Conservation (phyloP, 2,113 vertebrate species). For the Symphodus melops region DNA sequence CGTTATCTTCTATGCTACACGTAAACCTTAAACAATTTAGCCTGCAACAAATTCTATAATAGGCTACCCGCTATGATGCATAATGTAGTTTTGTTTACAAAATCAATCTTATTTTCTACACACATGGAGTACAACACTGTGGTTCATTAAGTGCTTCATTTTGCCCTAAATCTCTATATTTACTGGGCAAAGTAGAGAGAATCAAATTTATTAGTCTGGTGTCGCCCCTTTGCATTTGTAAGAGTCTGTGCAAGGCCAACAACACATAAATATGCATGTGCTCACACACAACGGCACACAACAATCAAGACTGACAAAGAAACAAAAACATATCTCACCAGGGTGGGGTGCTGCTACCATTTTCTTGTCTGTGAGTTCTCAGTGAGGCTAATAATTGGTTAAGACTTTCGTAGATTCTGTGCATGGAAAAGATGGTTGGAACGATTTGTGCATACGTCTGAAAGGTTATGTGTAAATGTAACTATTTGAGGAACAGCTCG, state of each 20-base stretch:
- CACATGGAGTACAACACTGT: slow-evolving; percentile 3
- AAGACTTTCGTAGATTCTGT: slow-evolving; percentile 23
- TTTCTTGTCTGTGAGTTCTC: slow-evolving; percentile 33
- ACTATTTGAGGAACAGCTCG: slow-evolving; percentile 74
- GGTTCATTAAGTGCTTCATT: slow-evolving; percentile 60
- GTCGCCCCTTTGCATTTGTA: slow-evolving; percentile 44
- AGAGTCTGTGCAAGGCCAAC: slow-evolving; percentile 37
- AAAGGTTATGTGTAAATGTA: slow-evolving; percentile 65
- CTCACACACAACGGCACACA: slow-evolving; percentile 5
- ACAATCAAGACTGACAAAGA: slow-evolving; percentile 28
- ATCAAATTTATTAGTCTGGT: slow-evolving; percentile 36
- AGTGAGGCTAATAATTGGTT: slow-evolving; percentile 41
- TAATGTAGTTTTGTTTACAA: slow-evolving; percentile 50
- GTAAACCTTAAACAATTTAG: slow-evolving; percentile 40
- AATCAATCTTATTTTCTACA: slow-evolving; percentile 55
- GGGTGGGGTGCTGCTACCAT: slow-evolving; percentile 15
- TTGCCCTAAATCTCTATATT: slow-evolving; percentile 39
- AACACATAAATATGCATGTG: slow-evolving; percentile 38
- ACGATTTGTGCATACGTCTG: slow-evolving; percentile 27
- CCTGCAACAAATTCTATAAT: slow-evolving; percentile 47
- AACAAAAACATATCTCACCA: slow-evolving; percentile 35
- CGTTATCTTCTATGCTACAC: slow-evolving; percentile 10
- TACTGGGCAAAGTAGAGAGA: slow-evolving; percentile 19
- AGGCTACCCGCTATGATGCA: slow-evolving; percentile 37
- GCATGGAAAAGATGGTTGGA: slow-evolving; percentile 2